Evolutionary conservation across 2,113 vertebrate genomes (phyloP).

Genomic region (Glareola pratincola): DNA sequence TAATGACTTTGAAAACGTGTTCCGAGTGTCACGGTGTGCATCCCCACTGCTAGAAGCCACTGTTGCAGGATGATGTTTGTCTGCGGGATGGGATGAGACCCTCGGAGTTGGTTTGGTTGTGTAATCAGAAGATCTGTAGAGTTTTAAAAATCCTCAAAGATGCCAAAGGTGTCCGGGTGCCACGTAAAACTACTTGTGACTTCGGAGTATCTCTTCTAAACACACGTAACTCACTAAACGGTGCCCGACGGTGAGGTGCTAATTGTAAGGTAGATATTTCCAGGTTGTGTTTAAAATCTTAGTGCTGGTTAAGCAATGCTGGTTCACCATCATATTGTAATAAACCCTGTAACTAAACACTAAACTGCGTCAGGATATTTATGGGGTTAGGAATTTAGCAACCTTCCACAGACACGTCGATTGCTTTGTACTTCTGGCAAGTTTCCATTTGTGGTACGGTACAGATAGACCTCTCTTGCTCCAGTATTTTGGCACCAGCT

Average conservation of each 20-base stretch:
- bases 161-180: not conserved
- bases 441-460: not conserved
- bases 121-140: not conserved
- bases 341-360: not conserved
- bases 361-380: not conserved
- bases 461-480: not conserved
- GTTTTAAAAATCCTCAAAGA: not conserved
- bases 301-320: not conserved
- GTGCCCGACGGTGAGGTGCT: not conserved
- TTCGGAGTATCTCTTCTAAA: not conserved
- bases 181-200: not conserved
- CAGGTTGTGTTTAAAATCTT: not conserved
- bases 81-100: not conserved
- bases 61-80: accelerated
- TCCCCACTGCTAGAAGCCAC: accelerated
- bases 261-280: not conserved
- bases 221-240: accelerated
- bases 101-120: not conserved
- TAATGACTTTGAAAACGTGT: not conserved
- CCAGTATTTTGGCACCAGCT: not conserved
- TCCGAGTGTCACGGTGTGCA: accelerated
- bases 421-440: not conserved
- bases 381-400: not conserved
- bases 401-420: accelerated
- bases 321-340: not conserved